Base-by-base conservation (phyloP, 2,113 vertebrate genomes). In the Pseudorasbora parva region DNA sequence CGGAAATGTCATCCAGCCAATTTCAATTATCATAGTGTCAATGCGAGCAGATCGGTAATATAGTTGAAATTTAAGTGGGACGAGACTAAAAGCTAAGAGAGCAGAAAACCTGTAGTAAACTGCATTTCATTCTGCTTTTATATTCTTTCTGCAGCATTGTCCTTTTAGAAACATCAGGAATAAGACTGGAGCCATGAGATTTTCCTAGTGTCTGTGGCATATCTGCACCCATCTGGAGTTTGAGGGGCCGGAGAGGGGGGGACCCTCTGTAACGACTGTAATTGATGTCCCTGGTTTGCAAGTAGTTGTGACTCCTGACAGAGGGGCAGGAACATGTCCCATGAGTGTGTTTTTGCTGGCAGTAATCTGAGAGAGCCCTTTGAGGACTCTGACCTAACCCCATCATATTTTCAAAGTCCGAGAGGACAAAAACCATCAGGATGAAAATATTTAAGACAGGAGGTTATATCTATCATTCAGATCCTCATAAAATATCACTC, bases 301-400 rank as follows among this genome's bases (percentile, higher is more conserved):
- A 87, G 86, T 87, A 86, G 86, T 86, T 89, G 90, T 87, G 86
- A 89, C 82, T 89, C 87, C 84, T 89, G 80, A 89, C 87, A 87
- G 87, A 88, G 76, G 85, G 59, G 74, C 86, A 85, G 86, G 86
- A 89, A 89, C 88, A 88, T 79, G 83, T 90, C 86, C 86, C 72
- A 69, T 82, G 85, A 87, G 79, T 73, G 30, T 89, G 86, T 89
- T 89, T 86, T 82, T 86, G 64, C 85, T 91, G 90, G 87, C 88
- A 85, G 78, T 10, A 64, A 57, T 74, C 79, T 82, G 84, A 71
- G 71, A 87, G 72, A 56, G 37, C 60, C 69, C 62, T 83, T 81
- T 77, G 66, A 84, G 79, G 81, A 68, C 74, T 88, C 54, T 59
- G 83, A 72, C 68, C 66, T 51, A 49, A 49, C 49, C 76, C 19